Conservation (phyloP, 2,113 vertebrate species). For the Psilopogon haemacephalus region DNA sequence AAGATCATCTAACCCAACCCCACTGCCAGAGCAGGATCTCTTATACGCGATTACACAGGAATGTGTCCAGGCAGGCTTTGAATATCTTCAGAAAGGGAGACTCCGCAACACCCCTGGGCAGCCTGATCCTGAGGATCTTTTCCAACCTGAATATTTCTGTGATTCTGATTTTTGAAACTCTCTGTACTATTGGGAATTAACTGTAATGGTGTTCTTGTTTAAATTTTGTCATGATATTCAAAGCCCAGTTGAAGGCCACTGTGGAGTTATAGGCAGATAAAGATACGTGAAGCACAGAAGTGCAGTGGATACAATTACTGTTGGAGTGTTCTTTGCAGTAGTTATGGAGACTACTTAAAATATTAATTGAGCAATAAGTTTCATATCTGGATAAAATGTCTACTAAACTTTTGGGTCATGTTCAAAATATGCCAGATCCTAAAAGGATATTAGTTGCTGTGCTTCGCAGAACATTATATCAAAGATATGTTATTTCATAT, state of each 20-base stretch:
- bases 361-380: neutral
- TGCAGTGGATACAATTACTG: neutral
- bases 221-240: neutral
- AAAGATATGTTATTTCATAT: neutral
- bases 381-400: neutral
- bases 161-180: neutral
- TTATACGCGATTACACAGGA: no score
- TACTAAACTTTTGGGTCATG: neutral
- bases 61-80: no score
- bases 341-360: neutral
- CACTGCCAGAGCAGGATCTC: no score
- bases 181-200: neutral
- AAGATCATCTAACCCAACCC: no score
- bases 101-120: no score
- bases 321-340: neutral
- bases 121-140: no score
- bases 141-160: no score
- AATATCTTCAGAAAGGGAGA: no score
- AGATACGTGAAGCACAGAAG: neutral
- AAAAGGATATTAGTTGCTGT: neutral
- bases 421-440: neutral
- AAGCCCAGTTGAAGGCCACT: constrained; percentile 2
- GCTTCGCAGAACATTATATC: neutral
- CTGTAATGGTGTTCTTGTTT: neutral
- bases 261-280: neutral